Base-by-base conservation (phyloP, 2,113 vertebrate genomes). In the Lampris incognitus region DNA sequence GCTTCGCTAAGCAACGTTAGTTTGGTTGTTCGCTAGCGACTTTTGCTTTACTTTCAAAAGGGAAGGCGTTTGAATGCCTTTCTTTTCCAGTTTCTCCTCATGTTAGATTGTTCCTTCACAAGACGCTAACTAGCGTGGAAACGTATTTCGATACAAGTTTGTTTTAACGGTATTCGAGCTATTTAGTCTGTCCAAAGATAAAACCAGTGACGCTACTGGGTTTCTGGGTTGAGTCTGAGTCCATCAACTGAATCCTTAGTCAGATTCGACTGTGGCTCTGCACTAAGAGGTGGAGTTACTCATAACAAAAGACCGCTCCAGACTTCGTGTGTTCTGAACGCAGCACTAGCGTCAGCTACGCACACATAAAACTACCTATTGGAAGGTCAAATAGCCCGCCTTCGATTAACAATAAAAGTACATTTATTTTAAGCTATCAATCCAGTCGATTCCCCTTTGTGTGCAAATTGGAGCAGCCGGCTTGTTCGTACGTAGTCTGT, bases 401-500 rank as follows among this genome's bases (percentile, higher is more conserved):
- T n/a, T 62, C 46, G 36, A 69, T 1, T 39, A 62, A 24, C 61
- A 8, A 71, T 5, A 72, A 4, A 66, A 38, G 24, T 46, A 3
- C 40, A 5, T 57, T n/a, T 24, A 11, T 6, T 48, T 36, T 1
- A 46, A 46, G 44, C 13, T 54, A 56, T 85, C 58, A 72, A 38
- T 13, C 48, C 55, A 42, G 64, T 61, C 83, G 70, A 63, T 52
- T 78, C 76, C 50, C 83, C 82, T 90, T 90, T 88, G 84, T 88
- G 79, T 84, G 74, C 54, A 64, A 60, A 70, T 37, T 74, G 36
- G 64, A 79, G 69, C 71, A 72, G 40, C 38, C 83, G 80, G 81
- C 86, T 50, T 71, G 72, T 67, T 82, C 69, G 36, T 81, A 62
- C 77, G 81, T 63, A 66, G 64, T 64, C 84, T 74, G 77, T 48